Evolutionary conservation across 1,140 invertebrate species (phyloP).

Genomic region (Eurosta solidaginis): DNA sequence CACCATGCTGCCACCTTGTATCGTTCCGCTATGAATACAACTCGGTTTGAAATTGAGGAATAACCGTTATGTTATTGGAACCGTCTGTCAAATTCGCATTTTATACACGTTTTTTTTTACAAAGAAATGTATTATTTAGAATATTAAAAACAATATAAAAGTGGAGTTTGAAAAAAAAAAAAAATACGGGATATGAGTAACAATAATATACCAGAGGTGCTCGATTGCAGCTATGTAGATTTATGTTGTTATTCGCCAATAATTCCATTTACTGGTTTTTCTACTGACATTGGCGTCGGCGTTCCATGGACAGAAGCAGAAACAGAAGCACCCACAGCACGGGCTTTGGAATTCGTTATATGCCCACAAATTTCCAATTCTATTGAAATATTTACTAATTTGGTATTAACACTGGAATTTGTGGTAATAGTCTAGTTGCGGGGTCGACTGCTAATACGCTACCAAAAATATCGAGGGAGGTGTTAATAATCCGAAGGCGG

Average conservation of each 20-base stretch:
- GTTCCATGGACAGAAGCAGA: background rate
- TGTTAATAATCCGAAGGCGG: too few species aligned
- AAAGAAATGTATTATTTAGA: background rate
- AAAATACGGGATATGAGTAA: background rate
- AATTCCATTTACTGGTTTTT: background rate
- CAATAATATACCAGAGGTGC: background rate
- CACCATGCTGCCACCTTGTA: too few species aligned
- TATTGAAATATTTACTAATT: background rate
- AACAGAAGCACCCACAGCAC: background rate
- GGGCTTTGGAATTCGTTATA: background rate
- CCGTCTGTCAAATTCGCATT: slow-evolving; percentile 4
- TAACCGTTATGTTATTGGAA: slow-evolving; percentile 22
- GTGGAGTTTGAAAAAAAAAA: background rate
- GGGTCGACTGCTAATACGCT: too few species aligned
- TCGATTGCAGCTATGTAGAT: background rate
- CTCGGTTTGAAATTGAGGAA: background rate
- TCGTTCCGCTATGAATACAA: too few species aligned
- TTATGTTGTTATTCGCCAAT: background rate
- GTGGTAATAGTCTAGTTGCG: too few species aligned
- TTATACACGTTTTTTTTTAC: background rate
- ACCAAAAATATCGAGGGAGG: too few species aligned
- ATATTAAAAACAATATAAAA: background rate
- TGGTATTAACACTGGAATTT: background rate
- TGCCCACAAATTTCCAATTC: background rate
- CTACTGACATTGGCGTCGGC: background rate